A percentile compares a stretch with the other conserved stretches of the same genome.
phyloP scores from a whole-genome alignment of 2,888 invertebrate species.

The Volucella inflata region DNA sequence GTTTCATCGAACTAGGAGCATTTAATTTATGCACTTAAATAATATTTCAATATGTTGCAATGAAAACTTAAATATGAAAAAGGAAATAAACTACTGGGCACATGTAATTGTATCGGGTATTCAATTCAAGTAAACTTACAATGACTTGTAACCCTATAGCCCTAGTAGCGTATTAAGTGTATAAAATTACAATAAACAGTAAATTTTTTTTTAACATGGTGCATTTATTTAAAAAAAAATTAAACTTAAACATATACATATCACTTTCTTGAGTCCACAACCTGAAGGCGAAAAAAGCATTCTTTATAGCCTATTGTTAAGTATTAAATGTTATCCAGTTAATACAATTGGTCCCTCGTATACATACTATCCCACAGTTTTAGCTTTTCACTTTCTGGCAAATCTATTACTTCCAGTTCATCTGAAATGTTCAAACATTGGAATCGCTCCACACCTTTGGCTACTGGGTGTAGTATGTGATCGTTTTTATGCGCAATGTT shows the following conservation, averaged over 20 bases:
- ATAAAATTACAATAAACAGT: no score
- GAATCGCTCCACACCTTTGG: slow-evolving; percentile 78
- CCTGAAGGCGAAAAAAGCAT: not conserved
- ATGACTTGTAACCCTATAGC: no score
- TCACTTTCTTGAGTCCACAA: slow-evolving; percentile 48
- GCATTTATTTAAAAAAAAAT: not conserved
- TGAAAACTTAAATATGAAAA: no score
- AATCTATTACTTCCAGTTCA: slow-evolving; percentile 82
- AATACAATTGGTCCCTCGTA: slow-evolving; percentile 67
- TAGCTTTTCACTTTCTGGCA: slow-evolving; percentile 82
- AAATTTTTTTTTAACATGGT: not conserved
- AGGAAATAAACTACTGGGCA: no score
- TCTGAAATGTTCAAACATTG: slow-evolving; percentile 83
- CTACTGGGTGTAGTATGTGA: slow-evolving; percentile 79
- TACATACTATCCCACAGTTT: slow-evolving; percentile 82
- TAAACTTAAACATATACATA: not conserved
- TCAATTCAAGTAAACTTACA: no score
- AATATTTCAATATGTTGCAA: no score
- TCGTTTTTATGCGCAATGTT: slow-evolving; percentile 76
- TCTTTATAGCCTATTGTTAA: not conserved
- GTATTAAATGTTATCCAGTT: slow-evolving; percentile 28
- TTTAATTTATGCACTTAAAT: no score
- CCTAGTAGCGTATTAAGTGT: no score
- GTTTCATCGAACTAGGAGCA: no score
- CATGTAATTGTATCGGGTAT: no score